Base-by-base conservation (phyloP, 2,113 vertebrate species). In the Hippocampus zosterae region DNA sequence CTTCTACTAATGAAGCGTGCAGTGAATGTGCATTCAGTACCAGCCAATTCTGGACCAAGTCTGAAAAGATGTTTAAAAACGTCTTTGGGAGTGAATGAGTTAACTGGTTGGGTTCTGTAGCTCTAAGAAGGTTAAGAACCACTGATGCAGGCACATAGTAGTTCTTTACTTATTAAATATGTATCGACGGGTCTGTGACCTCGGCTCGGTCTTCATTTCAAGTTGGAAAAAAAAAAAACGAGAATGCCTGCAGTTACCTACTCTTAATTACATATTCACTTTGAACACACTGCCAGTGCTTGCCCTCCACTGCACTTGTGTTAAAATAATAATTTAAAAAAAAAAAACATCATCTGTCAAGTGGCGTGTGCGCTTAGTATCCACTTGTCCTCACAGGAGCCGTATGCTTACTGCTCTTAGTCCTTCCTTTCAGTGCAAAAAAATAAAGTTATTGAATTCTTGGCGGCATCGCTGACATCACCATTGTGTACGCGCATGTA, bases 241-340 rank as follows among this genome's bases (percentile, higher is more conserved):
- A 93, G 93, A 93, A 92, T 93, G 93, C 89, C 92, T 90, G 93
- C 93, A 94, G 95, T 96, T 96, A 94, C 87, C 92, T 91, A 91
- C 89, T 88, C 92, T 94, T 96, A 95, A 96, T 96, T 94, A 92
- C 91, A 91, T 92, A 95, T 96, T 95, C 95, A 94, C 94, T 96
- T 96, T 95, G 92, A 96, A 95, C 91, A 77, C 69, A 48, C 48
- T 70, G 76, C 67, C 65, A 78, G 68, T 65, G 68, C 56, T 82
- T 82, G 74, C 27, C 27, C 15, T 33, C 57, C 16, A 33, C 7
- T 3, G 25, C 57, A 5, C 27, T 37, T 2, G 27, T 16, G 3
- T 60, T 33, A 60, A 37, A 60, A 60, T 18, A 50, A 44, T 3
- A 15, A 57, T 37, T 37, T 37, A 16, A 3, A 57, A 15, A 33